Evolutionary conservation across 2,888 invertebrate species (phyloP), one percentile per base, ranked within the genome.

Genomic region (Cephalotes varians): DNA sequence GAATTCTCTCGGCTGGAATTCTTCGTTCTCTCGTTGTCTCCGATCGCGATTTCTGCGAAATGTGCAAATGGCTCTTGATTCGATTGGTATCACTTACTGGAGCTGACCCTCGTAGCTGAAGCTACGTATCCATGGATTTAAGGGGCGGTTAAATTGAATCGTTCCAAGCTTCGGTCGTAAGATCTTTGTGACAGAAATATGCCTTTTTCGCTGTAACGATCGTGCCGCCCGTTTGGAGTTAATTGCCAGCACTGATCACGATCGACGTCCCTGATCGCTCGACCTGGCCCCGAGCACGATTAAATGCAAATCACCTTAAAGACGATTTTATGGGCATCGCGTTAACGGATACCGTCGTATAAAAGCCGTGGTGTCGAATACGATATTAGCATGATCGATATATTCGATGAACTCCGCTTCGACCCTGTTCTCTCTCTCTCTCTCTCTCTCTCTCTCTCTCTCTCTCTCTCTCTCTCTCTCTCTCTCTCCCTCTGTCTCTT

Each of bases 281-380:
- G n/a, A n/a, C n/a, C n/a, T n/a, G n/a, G 62, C 28, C 34, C 34
- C 44, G 44, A 15, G 25, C 25, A 28, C 47, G 83, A 83, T 83
- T 83, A 83, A 83, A 83, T 83, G 83, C 81, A 83, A 83, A 83
- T 83, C 21, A 69, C 28, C 58, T 62, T 62, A 81, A 81, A 54
- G 74, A 40, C 83, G 34, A 69, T 64, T 77, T 82, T 81, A 74
- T 65, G 56, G 40, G 65, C 56, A 58, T 58, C 58, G 25, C 74
- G 60, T 81, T 60, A 74, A 74, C 74, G 47, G 56, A 72, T 47
- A 64, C 34, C 21, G 40, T n/a, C 54, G 64, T 51, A 31, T 72
- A 60, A 80, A 58, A 58, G 64, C 65, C 40, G 44, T 49, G 82
- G 77, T 79, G 71, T 56, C 56, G 77, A 71, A 79, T 79, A 79